phyloP scores from a whole-genome alignment of 2,113 vertebrate genomes.

The Neotoma lepida region DNA sequence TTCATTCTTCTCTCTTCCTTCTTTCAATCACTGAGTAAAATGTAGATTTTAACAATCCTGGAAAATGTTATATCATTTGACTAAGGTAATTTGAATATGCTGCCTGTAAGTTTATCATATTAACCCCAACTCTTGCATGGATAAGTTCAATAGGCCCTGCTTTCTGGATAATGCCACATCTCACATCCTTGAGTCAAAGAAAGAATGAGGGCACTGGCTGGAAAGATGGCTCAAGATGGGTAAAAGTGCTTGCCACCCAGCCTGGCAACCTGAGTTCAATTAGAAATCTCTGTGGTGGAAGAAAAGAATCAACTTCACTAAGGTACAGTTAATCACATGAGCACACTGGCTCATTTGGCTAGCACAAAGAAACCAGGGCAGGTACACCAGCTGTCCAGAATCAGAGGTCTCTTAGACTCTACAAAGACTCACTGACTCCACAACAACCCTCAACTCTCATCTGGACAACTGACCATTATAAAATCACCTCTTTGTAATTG shows the following conservation, averaged over 20 bases:
- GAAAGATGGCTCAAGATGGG: background rate
- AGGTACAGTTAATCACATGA: background rate
- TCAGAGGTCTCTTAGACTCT: background rate
- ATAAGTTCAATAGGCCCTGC: background rate
- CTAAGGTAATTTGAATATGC: background rate
- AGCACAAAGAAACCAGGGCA: background rate
- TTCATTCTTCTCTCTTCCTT: background rate
- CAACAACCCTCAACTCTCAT: fast-evolving
- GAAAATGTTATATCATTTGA: background rate
- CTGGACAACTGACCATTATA: background rate
- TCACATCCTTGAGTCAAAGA: background rate
- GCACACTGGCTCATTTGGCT: background rate
- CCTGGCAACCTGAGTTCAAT: background rate
- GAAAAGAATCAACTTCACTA: background rate
- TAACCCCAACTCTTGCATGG: background rate
- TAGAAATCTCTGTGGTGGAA: too few relatives aligned
- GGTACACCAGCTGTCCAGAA: fast-evolving
- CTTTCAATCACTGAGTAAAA: background rate
- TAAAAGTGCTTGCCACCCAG: background rate
- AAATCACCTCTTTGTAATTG: background rate
- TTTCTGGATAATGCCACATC: background rate
- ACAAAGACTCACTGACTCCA: fast-evolving
- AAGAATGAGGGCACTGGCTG: background rate
- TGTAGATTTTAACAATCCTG: background rate
- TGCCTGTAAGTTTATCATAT: background rate